Percentiles rank a stretch among this genome's conserved stretches.
Evolutionary conservation across 2,888 invertebrate species (phyloP).

Genomic region (Drosophila paramelanica): DNA sequence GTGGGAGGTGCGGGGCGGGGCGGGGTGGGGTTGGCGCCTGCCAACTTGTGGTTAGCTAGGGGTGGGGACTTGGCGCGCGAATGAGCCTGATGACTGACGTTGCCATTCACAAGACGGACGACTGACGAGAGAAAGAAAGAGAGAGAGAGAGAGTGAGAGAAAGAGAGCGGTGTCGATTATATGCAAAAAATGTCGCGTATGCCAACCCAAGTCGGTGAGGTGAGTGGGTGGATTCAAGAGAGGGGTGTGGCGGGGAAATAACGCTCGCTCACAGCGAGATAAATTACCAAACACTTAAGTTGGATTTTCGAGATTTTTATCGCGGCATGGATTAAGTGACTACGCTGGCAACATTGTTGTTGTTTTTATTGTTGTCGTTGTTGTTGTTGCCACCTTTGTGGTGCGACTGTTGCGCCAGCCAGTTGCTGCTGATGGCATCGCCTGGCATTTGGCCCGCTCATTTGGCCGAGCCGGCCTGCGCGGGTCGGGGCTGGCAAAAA

Average conservation of each 20-base stretch:
- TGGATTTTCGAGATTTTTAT: constrained; percentile 85
- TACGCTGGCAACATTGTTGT: constrained; percentile 37
- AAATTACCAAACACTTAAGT: constrained; percentile 84
- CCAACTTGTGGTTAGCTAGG: constrained; percentile 13
- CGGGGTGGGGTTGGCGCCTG: neutral
- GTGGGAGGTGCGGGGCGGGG: neutral
- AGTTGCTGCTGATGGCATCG: constrained; percentile 43
- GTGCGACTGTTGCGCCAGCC: constrained; percentile 26
- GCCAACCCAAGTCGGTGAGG: neutral
- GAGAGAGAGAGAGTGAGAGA: neutral
- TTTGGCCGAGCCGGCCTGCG: constrained; percentile 46
- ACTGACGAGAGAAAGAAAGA: constrained; percentile 32
- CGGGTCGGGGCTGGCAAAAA: constrained; percentile 37
- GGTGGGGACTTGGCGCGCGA: constrained; percentile 18
- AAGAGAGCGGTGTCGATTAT: constrained; percentile 34
- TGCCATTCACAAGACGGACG: constrained; percentile 26
- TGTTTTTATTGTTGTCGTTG: constrained; percentile 29
- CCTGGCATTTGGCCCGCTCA: constrained; percentile 51
- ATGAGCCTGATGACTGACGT: constrained; percentile 59
- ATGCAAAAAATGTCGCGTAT: constrained; percentile 68
- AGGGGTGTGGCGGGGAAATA: constrained; percentile 5
- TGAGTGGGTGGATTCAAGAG: neutral
- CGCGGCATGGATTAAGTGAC: constrained; percentile 82
- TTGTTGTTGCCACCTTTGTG: constrained; percentile 45
- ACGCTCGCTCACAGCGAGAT: constrained; percentile 69